A percentile compares a stretch with the other conserved stretches of the same genome.
Evolutionary conservation across 2,797 vertebrate genomes (phyloP).

Genomic region (Neostethus bicornis): DNA sequence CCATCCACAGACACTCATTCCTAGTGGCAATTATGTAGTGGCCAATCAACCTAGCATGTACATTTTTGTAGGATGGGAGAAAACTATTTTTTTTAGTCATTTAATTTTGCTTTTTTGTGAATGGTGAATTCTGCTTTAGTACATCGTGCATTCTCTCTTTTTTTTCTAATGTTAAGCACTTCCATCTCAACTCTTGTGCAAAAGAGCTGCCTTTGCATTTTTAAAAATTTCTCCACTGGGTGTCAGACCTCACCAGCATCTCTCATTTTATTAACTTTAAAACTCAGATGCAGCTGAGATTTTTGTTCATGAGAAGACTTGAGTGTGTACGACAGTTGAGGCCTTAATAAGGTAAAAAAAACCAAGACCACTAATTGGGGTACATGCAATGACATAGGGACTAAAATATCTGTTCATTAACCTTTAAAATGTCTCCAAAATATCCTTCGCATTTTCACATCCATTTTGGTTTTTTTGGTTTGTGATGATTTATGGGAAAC

Average conservation of each 20-base stretch:
- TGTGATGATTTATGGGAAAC: constrained; percentile 40
- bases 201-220: not conserved
- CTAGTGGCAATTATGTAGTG: no score
- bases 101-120: no score
- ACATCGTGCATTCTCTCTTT: no score
- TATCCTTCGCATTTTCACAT: constrained; percentile 47
- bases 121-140: no score
- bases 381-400: constrained; percentile 8
- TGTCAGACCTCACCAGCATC: constrained; percentile 52
- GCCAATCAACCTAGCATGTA: no score
- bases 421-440: constrained; percentile 22
- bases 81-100: no score
- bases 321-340: constrained; percentile 17
- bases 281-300: not conserved
- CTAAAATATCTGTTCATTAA: constrained; percentile 46
- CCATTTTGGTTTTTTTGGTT: constrained; percentile 10
- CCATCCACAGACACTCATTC: no score
- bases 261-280: not conserved
- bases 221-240: constrained; percentile 57
- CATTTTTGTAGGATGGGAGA: no score
- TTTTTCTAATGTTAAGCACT: no score
- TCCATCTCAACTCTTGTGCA: no score
- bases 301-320: not conserved
- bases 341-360: constrained; percentile 17
- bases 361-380: constrained; percentile 35